Evolutionary conservation across 2,797 vertebrate species (phyloP).

Genomic region (Labroides dimidiatus): DNA sequence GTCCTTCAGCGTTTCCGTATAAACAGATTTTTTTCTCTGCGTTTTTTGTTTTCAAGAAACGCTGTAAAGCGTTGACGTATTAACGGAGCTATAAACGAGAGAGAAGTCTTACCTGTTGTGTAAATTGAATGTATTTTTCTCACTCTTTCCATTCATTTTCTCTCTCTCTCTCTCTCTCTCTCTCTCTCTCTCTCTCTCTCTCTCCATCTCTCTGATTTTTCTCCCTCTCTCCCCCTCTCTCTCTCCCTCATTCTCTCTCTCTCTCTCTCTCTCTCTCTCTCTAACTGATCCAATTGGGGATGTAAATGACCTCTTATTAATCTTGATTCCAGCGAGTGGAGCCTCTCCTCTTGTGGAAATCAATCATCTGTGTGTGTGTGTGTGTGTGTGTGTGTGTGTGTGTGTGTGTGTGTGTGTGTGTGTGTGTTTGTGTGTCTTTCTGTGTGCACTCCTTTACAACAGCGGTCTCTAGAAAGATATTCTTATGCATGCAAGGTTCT

Average conservation of each 20-base stretch:
- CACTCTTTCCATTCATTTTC: neutral
- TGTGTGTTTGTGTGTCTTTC: neutral
- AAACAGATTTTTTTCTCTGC: slow-evolving; percentile 14
- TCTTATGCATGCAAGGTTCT: too few relatives aligned
- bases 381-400: neutral
- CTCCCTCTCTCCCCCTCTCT: neutral
- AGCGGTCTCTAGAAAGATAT: slow-evolving; percentile 36
- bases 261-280: slow-evolving; percentile 3
- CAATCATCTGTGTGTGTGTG: slow-evolving; percentile 55
- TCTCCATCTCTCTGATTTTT: slow-evolving; percentile 4
- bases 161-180: neutral
- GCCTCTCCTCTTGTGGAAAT: slow-evolving; percentile 74
- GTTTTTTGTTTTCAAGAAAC: too few relatives aligned
- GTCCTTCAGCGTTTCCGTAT: too few relatives aligned
- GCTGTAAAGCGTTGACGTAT: too few relatives aligned
- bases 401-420: slow-evolving; percentile 20
- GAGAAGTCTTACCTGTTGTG: slow-evolving; percentile 25
- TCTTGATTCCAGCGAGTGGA: slow-evolving; percentile 75
- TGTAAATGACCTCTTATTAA: slow-evolving; percentile 80
- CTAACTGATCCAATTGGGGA: slow-evolving; percentile 70
- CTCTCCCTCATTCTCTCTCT: neutral
- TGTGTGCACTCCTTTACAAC: slow-evolving; percentile 26
- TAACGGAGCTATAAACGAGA: slow-evolving; percentile 23
- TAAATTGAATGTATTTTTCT: slow-evolving; percentile 6
- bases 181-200: neutral